A percentile compares a stretch with the other conserved stretches of the same genome.
Conservation (phyloP, 2,888 invertebrate genomes). For the Corythucha ciliata region DNA sequence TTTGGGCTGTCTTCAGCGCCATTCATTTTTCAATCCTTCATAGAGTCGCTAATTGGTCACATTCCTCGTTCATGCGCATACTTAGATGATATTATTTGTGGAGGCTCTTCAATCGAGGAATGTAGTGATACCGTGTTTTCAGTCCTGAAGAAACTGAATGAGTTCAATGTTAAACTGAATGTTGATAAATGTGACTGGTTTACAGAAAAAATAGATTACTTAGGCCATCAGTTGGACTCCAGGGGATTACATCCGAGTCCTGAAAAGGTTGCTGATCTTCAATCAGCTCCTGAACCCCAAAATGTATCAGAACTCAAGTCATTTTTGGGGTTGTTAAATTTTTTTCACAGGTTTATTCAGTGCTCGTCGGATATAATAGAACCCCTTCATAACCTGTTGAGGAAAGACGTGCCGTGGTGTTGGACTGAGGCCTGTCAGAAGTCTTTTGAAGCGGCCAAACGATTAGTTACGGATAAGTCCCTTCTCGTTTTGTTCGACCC, state of each 20-base stretch:
- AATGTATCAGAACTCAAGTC: conserved; percentile 6
- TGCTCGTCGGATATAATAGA: conserved; percentile 1
- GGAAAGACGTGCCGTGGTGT: conserved; percentile 10
- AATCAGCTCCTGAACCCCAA: neutral
- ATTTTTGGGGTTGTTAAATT: conserved; percentile 16
- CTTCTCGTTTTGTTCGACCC: conserved; percentile 36
- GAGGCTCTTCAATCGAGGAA: neutral
- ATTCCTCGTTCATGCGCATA: neutral
- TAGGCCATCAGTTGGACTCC: neutral
- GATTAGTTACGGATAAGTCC: conserved; percentile 29
- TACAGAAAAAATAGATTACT: neutral
- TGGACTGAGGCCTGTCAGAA: conserved; percentile 10
- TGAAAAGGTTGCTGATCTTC: neutral
- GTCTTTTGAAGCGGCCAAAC: conserved; percentile 4
- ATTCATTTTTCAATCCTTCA: conserved; percentile 5
- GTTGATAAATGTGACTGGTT: conserved; percentile 1
- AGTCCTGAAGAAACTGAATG: neutral
- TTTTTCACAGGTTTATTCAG: conserved; percentile 16
- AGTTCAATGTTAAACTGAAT: neutral
- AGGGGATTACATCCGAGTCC: neutral
- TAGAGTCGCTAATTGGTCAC: neutral
- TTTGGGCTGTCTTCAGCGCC: conserved; percentile 8
- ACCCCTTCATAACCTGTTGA: conserved; percentile 12
- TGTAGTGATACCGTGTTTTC: neutral
- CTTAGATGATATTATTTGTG: conserved; percentile 6